These are phyloP conservation scores for Mus minutoides DNA, from an alignment of 2,797 vertebrate species.

Conservation along the genomic window DNA sequence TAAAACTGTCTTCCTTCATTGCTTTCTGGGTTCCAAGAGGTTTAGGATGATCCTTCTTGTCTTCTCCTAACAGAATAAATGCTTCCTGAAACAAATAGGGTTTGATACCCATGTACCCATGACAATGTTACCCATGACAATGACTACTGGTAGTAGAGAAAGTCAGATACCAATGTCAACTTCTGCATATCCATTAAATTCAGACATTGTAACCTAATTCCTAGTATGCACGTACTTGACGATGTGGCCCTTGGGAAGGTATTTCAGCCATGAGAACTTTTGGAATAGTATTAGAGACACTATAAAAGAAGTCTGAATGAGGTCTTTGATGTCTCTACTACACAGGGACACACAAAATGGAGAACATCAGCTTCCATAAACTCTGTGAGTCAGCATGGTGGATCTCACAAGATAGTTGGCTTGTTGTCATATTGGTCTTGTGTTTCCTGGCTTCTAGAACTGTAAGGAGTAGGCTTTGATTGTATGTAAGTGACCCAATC, in stretches of 20 bases:
- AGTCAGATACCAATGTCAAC: neutral
- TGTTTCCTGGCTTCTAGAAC: neutral
- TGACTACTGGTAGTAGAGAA: neutral
- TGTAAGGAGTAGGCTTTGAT: neutral
- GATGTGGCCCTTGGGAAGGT: neutral
- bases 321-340: neutral
- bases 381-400: neutral
- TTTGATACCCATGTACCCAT: too few relatives aligned
- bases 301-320: neutral
- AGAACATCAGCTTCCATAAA: neutral
- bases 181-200: neutral
- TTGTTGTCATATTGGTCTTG: neutral
- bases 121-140: neutral
- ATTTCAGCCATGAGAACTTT: neutral
- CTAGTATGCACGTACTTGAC: neutral
- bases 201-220: neutral
- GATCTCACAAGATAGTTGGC: neutral
- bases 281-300: neutral
- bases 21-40: neutral
- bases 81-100: neutral
- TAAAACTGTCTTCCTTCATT: neutral
- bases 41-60: neutral
- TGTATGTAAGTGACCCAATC: neutral
- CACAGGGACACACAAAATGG: neutral
- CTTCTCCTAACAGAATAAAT: neutral